phyloP scores from a whole-genome alignment of 2,797 vertebrate genomes.

The Tinamus major region DNA sequence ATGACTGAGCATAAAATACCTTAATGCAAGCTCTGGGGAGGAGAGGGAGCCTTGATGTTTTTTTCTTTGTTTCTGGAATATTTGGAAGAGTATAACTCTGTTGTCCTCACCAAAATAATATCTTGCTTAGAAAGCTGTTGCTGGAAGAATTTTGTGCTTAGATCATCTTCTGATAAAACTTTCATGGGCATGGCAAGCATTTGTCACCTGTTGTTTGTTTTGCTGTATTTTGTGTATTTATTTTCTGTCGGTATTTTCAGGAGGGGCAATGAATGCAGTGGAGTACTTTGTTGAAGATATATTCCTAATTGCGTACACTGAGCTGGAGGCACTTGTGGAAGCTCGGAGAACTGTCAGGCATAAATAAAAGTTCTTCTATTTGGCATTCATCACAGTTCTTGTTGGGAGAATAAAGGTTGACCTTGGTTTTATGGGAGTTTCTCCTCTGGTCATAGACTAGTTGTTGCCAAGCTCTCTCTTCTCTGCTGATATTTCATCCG shows the following conservation, averaged over 20 bases:
- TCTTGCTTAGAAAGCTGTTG: not conserved
- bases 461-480: not conserved
- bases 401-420: not conserved
- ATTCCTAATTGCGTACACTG: not conserved
- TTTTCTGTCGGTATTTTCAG: not conserved
- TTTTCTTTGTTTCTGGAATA: not conserved
- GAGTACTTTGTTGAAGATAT: not conserved
- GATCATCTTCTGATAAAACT: not conserved
- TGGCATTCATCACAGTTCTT: not conserved
- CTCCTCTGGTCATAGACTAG: not conserved
- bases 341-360: not conserved
- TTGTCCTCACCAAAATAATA: not conserved
- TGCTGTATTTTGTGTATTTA: not conserved
- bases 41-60: not conserved
- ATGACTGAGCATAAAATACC: not conserved
- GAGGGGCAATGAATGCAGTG: not conserved
- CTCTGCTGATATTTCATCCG: not conserved
- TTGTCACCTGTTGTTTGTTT: not conserved
- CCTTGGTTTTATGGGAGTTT: not conserved
- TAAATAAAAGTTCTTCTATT: not conserved
- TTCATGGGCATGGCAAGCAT: fast-evolving
- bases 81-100: not conserved
- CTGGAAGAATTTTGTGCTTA: not conserved
- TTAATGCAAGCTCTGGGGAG: not conserved
- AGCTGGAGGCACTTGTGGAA: not conserved